These are phyloP conservation scores for Petrocephalus schoutedeni DNA, from an alignment of 2,797 vertebrate genomes.

Conservation along the genomic window DNA sequence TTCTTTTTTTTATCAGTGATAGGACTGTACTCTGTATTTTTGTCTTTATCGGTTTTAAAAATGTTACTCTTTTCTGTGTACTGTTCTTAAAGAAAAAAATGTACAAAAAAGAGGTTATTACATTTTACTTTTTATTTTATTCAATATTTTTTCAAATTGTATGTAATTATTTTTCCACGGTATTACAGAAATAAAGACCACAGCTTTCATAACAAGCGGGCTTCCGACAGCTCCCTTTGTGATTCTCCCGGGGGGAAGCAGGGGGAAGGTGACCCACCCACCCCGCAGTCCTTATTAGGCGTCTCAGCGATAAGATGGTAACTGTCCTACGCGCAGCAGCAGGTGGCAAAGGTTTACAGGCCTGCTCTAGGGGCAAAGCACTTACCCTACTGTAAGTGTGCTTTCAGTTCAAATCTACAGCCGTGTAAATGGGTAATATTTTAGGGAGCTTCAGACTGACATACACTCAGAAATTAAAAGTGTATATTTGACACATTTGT, in stretches of 20 bases:
- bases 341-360: not conserved
- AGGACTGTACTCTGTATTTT: slow-evolving; percentile 39
- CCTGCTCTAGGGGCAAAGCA: not conserved
- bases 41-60: slow-evolving; percentile 37
- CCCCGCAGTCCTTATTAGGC: not conserved
- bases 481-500: not conserved
- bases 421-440: not conserved
- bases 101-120: slow-evolving; percentile 49
- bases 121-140: slow-evolving; percentile 38
- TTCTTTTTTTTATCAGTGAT: slow-evolving; percentile 45
- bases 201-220: slow-evolving; percentile 61
- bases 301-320: not conserved
- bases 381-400: not conserved
- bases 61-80: slow-evolving; percentile 40
- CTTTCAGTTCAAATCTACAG: not conserved
- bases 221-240: not conserved
- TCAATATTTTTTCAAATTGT: slow-evolving; percentile 50
- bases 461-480: not conserved
- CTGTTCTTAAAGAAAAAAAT: slow-evolving; percentile 42
- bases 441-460: not conserved
- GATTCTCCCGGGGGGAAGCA: not conserved
- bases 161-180: slow-evolving; percentile 74
- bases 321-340: not conserved
- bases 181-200: slow-evolving; percentile 61
- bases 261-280: too few species aligned